Conservation (phyloP, 2,797 vertebrate genomes). For the Syndactyla subalaris region DNA sequence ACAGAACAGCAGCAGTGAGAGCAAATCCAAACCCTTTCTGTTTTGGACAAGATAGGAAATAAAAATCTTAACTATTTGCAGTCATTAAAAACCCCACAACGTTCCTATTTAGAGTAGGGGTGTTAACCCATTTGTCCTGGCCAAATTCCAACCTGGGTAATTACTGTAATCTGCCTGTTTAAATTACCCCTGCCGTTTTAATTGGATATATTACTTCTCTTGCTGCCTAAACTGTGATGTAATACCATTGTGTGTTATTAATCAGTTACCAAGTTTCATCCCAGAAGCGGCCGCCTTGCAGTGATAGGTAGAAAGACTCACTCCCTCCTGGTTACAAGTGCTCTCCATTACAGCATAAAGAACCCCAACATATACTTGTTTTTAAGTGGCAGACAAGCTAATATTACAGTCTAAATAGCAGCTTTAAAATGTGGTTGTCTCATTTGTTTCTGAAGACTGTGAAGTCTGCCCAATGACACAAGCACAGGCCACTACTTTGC, state of each 20-base stretch:
- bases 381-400: not conserved
- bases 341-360: not conserved
- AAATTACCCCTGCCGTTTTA: conserved; percentile 75
- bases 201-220: conserved; percentile 74
- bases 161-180: conserved; percentile 75
- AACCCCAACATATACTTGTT: not conserved
- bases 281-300: not conserved
- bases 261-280: conserved; percentile 62
- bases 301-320: not conserved
- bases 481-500: not conserved
- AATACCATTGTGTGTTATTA: conserved; percentile 70
- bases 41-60: conserved; percentile 26
- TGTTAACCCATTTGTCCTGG: conserved; percentile 74
- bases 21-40: not conserved
- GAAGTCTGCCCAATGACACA: not conserved
- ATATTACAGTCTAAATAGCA: not conserved
- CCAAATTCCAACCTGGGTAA: conserved; percentile 68
- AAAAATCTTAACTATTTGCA: conserved; percentile 36
- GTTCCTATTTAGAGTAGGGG: conserved; percentile 41
- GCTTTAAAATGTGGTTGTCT: not conserved
- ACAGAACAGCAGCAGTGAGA: not conserved
- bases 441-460: not conserved
- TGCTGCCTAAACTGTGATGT: conserved; percentile 65
- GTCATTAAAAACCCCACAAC: conserved; percentile 60
- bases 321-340: not conserved